Base-by-base conservation (phyloP, 1,140 invertebrate genomes). In the Pseudomyrmex dendroicus region DNA sequence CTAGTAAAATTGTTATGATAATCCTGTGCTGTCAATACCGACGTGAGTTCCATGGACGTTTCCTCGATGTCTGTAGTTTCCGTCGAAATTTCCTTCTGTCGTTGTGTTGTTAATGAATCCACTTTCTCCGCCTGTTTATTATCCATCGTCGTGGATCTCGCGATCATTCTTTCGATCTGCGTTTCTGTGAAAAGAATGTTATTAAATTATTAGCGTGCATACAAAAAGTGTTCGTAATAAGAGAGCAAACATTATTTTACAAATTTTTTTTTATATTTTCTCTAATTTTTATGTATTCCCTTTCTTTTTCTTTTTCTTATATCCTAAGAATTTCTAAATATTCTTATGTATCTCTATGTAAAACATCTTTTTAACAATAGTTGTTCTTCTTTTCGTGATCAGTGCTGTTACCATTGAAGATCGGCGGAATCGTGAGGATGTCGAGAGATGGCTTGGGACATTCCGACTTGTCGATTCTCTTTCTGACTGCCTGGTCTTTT, bases 401-500 rank as follows among this genome's bases (percentile, higher is more conserved):
- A 25, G 50, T 22, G 3, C 44, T 2, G 78, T 91, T 89, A 90
- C 86, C 88, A n/a, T 90, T 88, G 0, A 54, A 61, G 20, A 22
- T 50, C 12, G 68, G 57, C 0, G 64, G 63, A 56, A 10, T 52
- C 15, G 68, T 57, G 50, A 25, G 2, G 48, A 62, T 44, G 25
- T 77, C 61, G 15, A 22, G 17, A 48, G 22, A 52, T 25, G 9
- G 0, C 17, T 56, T 59, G 10, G 1, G 7, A 12, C 88, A 89
- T 9, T 89, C 87, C 4, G 56, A 22, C 44, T 78, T 84, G 9
- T 35, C 22, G 17, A 13, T 2, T 44, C 22, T 84, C 54, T 17
- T 66, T 50, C 35, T 86, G 61, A 70, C 20, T 4, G 73, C 25
- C 9, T 86, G 86, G 76, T 93, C 91, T 66, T 95, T 96, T 0